Percentiles rank a stretch among this genome's conserved stretches.
These are phyloP conservation scores for Nomada ruficornis DNA, from an alignment of 2,888 invertebrate genomes.

Conservation along the genomic window DNA sequence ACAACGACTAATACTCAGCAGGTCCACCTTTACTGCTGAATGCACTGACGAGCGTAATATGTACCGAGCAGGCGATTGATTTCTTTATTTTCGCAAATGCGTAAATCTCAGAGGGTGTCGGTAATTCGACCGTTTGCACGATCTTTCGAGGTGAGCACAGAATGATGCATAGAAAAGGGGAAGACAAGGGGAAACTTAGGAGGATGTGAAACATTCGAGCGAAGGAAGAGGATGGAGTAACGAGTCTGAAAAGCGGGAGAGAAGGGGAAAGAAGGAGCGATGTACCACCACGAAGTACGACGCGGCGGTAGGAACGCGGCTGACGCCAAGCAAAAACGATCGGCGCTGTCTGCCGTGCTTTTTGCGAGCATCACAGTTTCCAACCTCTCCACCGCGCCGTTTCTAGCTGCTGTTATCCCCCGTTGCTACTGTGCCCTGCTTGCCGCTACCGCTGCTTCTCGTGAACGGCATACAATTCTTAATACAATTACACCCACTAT, in stretches of 20 bases:
- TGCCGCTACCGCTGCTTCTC: conserved; percentile 54
- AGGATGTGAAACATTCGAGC: neutral
- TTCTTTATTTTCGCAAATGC: conserved; percentile 61
- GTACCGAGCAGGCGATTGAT: too few species aligned
- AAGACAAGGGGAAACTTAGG: neutral
- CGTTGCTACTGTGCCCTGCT: conserved; percentile 70
- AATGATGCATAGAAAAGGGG: conserved; percentile 32
- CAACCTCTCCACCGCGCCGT: conserved; percentile 79
- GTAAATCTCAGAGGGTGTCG: conserved; percentile 58
- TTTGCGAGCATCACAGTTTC: conserved; percentile 83
- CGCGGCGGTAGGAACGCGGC: conserved; percentile 82
- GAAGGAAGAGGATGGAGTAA: neutral
- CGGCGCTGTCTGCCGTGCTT: conserved; percentile 84
- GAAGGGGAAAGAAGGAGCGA: conserved; percentile 66
- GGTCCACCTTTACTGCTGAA: too few species aligned
- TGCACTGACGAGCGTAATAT: too few species aligned
- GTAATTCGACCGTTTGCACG: conserved; percentile 76
- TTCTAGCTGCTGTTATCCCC: conserved; percentile 69
- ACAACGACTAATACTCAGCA: too few species aligned
- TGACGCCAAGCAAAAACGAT: conserved; percentile 84
- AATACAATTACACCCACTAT: conserved; percentile 73
- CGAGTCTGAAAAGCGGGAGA: conserved; percentile 10
- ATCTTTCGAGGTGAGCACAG: conserved; percentile 65
- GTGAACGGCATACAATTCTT: conserved; percentile 72
- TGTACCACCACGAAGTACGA: conserved; percentile 81